Percentiles rank a stretch among this genome's conserved stretches.
Conservation (phyloP, 2,888 invertebrate genomes). For the Seira sanloemensis region DNA sequence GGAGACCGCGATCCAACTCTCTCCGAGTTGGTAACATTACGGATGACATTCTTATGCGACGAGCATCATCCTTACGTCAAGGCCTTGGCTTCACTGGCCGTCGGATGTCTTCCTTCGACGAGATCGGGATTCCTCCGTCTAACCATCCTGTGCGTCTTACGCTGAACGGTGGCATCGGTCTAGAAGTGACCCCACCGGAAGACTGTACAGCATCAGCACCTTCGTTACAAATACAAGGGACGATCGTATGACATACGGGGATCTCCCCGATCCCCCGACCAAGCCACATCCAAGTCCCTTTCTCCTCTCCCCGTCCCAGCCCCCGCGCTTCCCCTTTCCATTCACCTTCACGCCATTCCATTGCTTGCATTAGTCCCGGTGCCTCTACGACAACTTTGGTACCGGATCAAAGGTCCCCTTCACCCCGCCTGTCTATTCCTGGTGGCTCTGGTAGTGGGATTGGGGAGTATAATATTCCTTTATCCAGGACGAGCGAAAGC, state of each 20-base stretch:
- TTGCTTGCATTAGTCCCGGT: conserved; percentile 53
- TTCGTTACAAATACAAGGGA: conserved; percentile 82
- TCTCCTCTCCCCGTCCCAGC: conserved; percentile 55
- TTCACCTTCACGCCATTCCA: conserved; percentile 56
- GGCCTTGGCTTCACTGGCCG: conserved; percentile 80
- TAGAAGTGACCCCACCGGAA: conserved; percentile 86
- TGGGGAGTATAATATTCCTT: conserved; percentile 63
- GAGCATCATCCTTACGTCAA: conserved; percentile 90
- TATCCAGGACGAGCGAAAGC: conserved; percentile 59
- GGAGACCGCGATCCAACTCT: conserved; percentile 83
- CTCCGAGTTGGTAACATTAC: conserved; percentile 80
- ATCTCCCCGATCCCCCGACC: conserved; percentile 68
- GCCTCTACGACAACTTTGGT: conserved; percentile 53
- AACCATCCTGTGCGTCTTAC: conserved; percentile 78
- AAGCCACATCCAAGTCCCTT: conserved; percentile 60
- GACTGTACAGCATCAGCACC: conserved; percentile 75
- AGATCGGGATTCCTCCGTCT: conserved; percentile 68
- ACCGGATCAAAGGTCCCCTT: conserved; percentile 48
- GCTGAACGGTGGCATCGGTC: conserved; percentile 89
- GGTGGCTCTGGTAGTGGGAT: conserved; percentile 62
- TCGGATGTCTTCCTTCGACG: conserved; percentile 72
- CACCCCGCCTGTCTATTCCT: conserved; percentile 55
- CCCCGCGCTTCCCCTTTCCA: conserved; percentile 59
- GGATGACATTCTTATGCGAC: conserved; percentile 88
- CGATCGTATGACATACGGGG: conserved; percentile 90